Base-by-base conservation (phyloP, 2,888 invertebrate species). In the Drosophila hamatofila region DNA sequence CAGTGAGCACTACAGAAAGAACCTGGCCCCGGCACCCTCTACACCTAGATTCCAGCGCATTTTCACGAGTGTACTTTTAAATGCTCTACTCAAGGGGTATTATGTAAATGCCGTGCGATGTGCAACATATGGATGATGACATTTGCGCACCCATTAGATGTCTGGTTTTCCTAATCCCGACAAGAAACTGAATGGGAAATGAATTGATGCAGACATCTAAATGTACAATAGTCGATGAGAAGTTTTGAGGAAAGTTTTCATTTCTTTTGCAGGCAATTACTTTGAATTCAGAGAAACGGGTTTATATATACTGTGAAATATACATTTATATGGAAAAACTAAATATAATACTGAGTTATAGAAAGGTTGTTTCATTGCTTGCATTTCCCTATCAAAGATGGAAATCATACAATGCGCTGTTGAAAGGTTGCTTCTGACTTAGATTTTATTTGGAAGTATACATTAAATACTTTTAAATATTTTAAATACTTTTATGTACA, bases 51-150 rank as follows among this genome's bases (percentile, higher is more conserved):
- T n/a, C 46, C 30, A 44, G 54, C 46, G 60, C 55, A 56, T 76
- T 64, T 76, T 64, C 66, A 61, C 67, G 64, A 69, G 65, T 56
- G 60, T 41, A 37, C 52, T 59, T 60, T 55, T 41, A 12, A 54
- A 54, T 66, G 48, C 64, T 64, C 66, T 64, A 27, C 16, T 21
- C 33, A n/a, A 11, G 33, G 39, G 48, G 54, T 41, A 35, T 55
- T 55, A 25, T 25, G 14, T 25, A 48, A 44, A 48, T 41, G 25
- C 27, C 39, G 39, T 23, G 39, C 52, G 7, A 46, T 25, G 37
- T 41, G 63, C 18, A 18, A 58, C 57, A 48, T 18, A 18, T 58
- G 12, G 37, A 37, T 14, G 18, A 25, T 8, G 23, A 35, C 44
- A 57, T 56, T 44, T 21, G 21, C 33, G 33, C 2, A 33, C 18